These are phyloP conservation scores for Poeciliopsis turneri DNA, from an alignment of 2,797 vertebrate genomes.

Conservation along the genomic window DNA sequence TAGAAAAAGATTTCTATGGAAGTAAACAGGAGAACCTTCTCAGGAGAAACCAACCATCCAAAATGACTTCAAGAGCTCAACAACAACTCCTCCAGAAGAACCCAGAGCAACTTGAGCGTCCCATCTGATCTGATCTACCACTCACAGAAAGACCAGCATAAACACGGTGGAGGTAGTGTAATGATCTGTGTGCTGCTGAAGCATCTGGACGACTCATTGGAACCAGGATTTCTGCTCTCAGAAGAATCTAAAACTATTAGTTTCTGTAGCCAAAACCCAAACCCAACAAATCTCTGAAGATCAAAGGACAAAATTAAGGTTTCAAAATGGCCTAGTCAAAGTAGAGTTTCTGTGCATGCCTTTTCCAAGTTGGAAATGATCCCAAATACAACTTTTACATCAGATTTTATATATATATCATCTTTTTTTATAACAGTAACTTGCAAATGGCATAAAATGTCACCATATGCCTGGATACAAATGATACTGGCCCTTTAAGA, in stretches of 20 bases:
- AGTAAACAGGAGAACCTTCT: neutral
- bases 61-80: neutral
- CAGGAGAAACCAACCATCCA: neutral
- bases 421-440: too few relatives aligned
- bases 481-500: neutral
- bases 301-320: neutral
- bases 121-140: neutral
- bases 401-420: too few relatives aligned
- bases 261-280: neutral
- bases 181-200: neutral
- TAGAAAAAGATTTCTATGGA: neutral
- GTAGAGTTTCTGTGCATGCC: neutral
- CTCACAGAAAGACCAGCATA: neutral
- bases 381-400: too few relatives aligned
- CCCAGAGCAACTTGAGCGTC: neutral
- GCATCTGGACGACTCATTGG: neutral
- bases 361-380: neutral
- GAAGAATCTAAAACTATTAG: neutral
- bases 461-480: too few relatives aligned
- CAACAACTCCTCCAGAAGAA: neutral
- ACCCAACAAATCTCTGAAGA: neutral
- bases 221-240: neutral
- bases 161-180: neutral
- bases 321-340: neutral
- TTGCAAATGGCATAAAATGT: too few relatives aligned